Conservation (phyloP, 2,888 invertebrate genomes). For the Pristionchus japonicus region DNA sequence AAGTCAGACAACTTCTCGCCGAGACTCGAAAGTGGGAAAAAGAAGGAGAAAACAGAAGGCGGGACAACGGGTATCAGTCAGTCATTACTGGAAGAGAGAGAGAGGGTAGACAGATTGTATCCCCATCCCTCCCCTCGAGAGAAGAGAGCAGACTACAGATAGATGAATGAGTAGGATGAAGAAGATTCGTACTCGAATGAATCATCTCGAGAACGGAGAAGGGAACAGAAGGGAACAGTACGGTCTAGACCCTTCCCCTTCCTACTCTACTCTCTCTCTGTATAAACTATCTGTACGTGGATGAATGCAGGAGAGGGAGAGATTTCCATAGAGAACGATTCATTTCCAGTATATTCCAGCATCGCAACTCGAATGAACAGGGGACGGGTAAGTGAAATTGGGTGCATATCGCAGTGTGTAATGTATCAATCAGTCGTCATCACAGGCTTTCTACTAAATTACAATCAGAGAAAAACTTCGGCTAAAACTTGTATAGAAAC, state of each 20-base stretch:
- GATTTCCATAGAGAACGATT: background rate
- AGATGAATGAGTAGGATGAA: background rate
- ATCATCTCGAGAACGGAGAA: background rate
- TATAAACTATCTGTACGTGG: background rate
- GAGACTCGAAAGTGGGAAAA: background rate
- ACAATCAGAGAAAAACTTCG: background rate
- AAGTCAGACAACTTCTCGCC: background rate
- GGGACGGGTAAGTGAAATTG: constrained; percentile 21
- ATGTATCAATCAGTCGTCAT: background rate
- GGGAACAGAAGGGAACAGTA: background rate
- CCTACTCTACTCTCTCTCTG: background rate
- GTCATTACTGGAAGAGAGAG: background rate
- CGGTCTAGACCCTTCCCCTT: constrained; percentile 24
- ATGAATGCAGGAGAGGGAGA: background rate
- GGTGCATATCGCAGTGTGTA: constrained; percentile 20
- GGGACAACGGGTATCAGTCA: background rate
- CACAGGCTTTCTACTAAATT: background rate
- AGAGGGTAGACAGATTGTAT: background rate
- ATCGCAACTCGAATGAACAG: background rate
- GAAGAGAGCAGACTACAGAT: background rate
- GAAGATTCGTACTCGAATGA: background rate
- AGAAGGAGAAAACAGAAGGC: background rate
- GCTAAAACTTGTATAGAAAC: constrained; percentile 24
- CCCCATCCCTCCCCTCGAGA: background rate
- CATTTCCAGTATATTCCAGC: constrained; percentile 8